These are phyloP conservation scores for Macrotis lagotis DNA, from an alignment of 2,113 vertebrate species.

Conservation along the genomic window DNA sequence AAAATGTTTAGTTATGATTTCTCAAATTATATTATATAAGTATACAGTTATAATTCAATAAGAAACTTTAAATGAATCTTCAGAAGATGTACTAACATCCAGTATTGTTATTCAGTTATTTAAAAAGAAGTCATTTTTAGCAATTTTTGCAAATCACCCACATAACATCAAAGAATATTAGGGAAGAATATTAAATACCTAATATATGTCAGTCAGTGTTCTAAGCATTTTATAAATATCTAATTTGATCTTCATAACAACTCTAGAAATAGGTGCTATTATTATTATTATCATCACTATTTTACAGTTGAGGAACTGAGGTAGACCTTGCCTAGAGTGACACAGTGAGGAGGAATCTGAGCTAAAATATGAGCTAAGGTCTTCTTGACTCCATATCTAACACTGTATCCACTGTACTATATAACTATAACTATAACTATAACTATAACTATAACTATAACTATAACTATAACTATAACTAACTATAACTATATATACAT, in stretches of 20 bases:
- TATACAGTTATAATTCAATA: no score
- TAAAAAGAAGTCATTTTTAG: neutral
- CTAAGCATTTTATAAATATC: no score
- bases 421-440: no score
- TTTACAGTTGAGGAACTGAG: neutral
- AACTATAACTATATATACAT: no score
- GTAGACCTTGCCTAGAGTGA: neutral
- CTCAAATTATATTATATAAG: no score
- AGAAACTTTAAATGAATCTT: neutral
- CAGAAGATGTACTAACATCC: neutral
- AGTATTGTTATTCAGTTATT: neutral
- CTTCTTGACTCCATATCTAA: no score
- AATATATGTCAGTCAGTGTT: neutral
- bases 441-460: no score
- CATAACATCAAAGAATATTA: neutral
- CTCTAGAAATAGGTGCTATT: neutral
- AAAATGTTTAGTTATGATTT: neutral
- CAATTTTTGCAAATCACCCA: neutral
- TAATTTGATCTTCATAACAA: neutral
- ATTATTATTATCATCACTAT: neutral
- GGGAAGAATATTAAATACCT: neutral
- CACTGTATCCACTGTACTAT: no score
- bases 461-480: no score
- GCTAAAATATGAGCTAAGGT: no score
- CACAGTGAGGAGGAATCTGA: no score